Percentiles rank a stretch among this genome's conserved stretches.
These are phyloP conservation scores for Standfussiana lucernea DNA, from an alignment of 2,888 invertebrate genomes.

Conservation along the genomic window DNA sequence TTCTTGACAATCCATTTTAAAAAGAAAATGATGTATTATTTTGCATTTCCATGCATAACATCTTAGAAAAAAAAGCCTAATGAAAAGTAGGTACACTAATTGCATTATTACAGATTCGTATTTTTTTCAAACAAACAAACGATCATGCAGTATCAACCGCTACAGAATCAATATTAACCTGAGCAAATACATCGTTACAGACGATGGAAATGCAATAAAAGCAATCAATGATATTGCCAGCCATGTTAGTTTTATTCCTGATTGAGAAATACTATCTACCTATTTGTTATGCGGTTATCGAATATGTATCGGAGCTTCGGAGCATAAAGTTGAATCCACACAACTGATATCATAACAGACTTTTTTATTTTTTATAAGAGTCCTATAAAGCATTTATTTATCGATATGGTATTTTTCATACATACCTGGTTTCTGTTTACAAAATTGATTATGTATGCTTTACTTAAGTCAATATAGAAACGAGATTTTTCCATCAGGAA, in stretches of 20 bases:
- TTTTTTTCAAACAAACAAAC: background rate
- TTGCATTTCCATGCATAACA: background rate
- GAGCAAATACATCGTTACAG: background rate
- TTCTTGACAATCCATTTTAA: background rate
- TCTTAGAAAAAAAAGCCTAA: too few relatives aligned
- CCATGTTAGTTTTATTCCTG: slow-evolving; percentile 26
- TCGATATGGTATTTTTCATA: background rate
- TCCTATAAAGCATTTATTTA: background rate
- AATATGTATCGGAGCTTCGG: slow-evolving; percentile 26
- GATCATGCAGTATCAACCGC: background rate
- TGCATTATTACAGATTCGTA: background rate
- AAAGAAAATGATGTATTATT: background rate
- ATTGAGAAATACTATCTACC: slow-evolving; percentile 41
- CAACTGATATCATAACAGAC: background rate
- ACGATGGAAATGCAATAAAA: slow-evolving; percentile 27
- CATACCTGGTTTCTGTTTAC: background rate
- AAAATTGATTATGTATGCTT: background rate
- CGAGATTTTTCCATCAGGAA: background rate
- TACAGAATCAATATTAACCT: background rate
- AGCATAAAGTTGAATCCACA: slow-evolving; percentile 30
- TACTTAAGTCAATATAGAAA: background rate
- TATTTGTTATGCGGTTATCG: slow-evolving; percentile 46
- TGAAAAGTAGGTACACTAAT: background rate
- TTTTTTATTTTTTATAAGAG: background rate
- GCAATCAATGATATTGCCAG: slow-evolving; percentile 25